These are phyloP conservation scores for Drosophila eugracilis DNA, from an alignment of 1,140 invertebrate genomes.

Conservation along the genomic window DNA sequence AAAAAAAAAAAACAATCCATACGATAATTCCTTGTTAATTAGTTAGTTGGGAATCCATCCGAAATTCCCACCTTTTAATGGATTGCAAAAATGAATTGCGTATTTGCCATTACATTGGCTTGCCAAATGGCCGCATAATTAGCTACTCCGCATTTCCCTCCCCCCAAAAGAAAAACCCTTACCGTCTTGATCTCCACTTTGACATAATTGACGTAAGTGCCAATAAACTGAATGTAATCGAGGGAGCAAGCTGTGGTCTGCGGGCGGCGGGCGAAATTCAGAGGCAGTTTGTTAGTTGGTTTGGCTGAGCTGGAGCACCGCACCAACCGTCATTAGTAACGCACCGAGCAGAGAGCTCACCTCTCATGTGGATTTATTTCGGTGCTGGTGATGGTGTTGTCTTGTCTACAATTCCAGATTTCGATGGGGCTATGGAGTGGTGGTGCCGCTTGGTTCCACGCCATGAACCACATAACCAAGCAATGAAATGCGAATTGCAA, in stretches of 20 bases:
- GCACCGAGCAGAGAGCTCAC: constrained; percentile 46
- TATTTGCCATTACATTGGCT: constrained; percentile 31
- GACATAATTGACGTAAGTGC: constrained; percentile 70
- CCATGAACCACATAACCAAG: constrained; percentile 37
- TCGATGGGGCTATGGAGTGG: constrained; percentile 6
- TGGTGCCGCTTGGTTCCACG: constrained; percentile 75
- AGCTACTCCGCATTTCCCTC: constrained; percentile 11
- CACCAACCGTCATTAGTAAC: constrained; percentile 71
- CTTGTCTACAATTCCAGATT: neutral
- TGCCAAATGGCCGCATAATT: constrained; percentile 48
- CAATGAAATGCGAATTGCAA: constrained; percentile 64
- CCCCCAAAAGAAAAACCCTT: neutral
- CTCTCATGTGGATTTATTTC: too few species aligned
- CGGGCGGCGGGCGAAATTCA: neutral
- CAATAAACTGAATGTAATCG: constrained; percentile 75
- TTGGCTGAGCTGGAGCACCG: constrained; percentile 5
- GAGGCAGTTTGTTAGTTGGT: neutral
- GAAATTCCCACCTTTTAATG: neutral
- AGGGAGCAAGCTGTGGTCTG: neutral
- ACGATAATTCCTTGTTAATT: neutral
- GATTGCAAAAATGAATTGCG: constrained; percentile 25
- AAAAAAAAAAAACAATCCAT: too few species aligned
- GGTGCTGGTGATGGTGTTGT: too few species aligned
- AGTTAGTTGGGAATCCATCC: neutral
- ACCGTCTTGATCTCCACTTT: constrained; percentile 42